Base-by-base conservation (phyloP, 2,888 invertebrate species). In the Acleris sparsana region DNA sequence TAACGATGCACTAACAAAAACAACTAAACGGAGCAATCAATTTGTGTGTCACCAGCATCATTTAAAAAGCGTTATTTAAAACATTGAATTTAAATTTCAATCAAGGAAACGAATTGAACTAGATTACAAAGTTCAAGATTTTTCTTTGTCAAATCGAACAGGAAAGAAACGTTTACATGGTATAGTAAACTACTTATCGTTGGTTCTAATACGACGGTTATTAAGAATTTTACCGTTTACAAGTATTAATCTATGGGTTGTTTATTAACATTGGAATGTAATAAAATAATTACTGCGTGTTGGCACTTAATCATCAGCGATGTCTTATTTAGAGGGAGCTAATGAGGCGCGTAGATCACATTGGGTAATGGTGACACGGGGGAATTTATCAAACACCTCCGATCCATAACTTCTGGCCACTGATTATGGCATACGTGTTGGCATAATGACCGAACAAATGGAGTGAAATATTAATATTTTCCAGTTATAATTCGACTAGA, bases 311-410 rank as follows among this genome's bases (percentile, higher is more conserved):
- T 92, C 88, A 88, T 80, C 75, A 67, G 79, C 82, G 85, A 91
- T 88, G 87, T 90, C 88, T 92, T 87, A 92, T 90, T 92, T 89
- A 84, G 85, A 83, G 82, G 82, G 77, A 87, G 84, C 85, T 92
- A 92, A 92, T 91, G 90, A 90, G 88, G 78, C 76, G 75, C 87
- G 85, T 92, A 90, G 87, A 90, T 92, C 92, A 91, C 87, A 83
- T 85, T 84, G 78, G 80, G 86, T 91, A 91, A 91, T 91, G 84
- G 86, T 82, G 91, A 91, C 90, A 85, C 73, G 74, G 70, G 78
- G 73, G 83, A 74, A 91, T 92, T 88, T 89, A 89, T 92, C 91
- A 91, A 87, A 88, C 88, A 88, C 88, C 86, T 88, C 87, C 87
- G 80, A 86, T 84, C 85, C 85, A 86, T 86, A 86, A 92, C 83